phyloP scores from a whole-genome alignment of 2,888 invertebrate species.

The Parnassius smintheus region DNA sequence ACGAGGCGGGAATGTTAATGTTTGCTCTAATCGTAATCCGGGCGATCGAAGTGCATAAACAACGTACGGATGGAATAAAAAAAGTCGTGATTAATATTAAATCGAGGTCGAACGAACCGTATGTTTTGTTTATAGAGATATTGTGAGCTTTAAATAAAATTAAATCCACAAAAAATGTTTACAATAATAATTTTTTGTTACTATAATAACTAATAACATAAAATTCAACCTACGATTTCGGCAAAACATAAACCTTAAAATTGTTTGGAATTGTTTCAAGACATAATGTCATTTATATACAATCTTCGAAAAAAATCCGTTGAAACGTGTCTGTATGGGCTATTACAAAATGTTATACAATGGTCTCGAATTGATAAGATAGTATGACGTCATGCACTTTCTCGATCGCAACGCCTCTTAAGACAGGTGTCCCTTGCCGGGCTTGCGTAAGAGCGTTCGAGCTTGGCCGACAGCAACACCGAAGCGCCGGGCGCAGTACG shows the following conservation, averaged over 20 bases:
- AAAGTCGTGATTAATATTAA: slow-evolving; percentile 25
- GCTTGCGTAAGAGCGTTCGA: slow-evolving; percentile 54
- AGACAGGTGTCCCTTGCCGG: slow-evolving; percentile 48
- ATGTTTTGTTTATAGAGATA: not conserved
- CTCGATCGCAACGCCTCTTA: slow-evolving; percentile 45
- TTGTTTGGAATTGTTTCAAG: too few relatives aligned
- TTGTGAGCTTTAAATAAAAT: not conserved
- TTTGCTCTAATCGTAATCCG: slow-evolving; percentile 26
- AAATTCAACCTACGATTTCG: too few relatives aligned
- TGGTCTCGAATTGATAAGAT: slow-evolving; percentile 37
- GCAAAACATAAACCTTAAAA: too few relatives aligned
- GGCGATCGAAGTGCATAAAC: slow-evolving; percentile 21
- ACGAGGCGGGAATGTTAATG: slow-evolving; percentile 51
- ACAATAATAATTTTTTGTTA: too few relatives aligned
- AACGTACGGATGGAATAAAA: slow-evolving; percentile 20
- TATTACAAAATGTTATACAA: slow-evolving; percentile 16
- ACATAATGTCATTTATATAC: not conserved
- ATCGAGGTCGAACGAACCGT: slow-evolving; percentile 19
- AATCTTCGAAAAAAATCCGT: not conserved
- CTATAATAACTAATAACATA: too few relatives aligned
- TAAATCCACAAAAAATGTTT: too few relatives aligned
- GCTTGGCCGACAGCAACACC: slow-evolving; percentile 82
- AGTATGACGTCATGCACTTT: slow-evolving; percentile 57
- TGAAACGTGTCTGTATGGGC: slow-evolving; percentile 6
- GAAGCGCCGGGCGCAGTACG: slow-evolving; percentile 36